phyloP scores from a whole-genome alignment of 2,797 vertebrate genomes.

The Gobio occitaniae region DNA sequence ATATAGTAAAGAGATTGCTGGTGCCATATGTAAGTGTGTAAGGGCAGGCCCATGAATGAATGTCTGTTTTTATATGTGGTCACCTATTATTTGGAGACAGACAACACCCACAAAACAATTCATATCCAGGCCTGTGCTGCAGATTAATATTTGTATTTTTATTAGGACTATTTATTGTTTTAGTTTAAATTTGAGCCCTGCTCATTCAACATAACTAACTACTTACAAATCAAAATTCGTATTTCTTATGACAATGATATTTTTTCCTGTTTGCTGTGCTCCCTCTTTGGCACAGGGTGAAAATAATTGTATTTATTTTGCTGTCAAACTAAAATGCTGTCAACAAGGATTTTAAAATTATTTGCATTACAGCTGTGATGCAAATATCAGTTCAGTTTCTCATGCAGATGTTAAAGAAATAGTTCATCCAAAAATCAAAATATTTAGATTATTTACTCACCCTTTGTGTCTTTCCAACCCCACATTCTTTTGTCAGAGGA shows the following conservation, averaged over 20 bases:
- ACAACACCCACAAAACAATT: background rate
- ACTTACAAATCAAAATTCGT: slow-evolving; percentile 17
- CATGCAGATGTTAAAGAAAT: background rate
- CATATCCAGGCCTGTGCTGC: slow-evolving; percentile 70
- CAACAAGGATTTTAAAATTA: slow-evolving; percentile 43
- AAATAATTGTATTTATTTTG: slow-evolving; percentile 53
- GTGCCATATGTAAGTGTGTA: slow-evolving; percentile 85
- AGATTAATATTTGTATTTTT: slow-evolving; percentile 72
- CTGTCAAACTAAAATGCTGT: slow-evolving; percentile 35
- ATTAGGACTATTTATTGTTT: slow-evolving; percentile 81
- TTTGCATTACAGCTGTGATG: slow-evolving; percentile 28
- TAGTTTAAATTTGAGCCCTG: slow-evolving; percentile 72
- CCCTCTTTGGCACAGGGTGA: background rate
- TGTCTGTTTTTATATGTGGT: slow-evolving; percentile 43
- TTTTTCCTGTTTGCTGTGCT: slow-evolving; percentile 12
- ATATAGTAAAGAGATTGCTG: slow-evolving; percentile 76
- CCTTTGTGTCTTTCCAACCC: background rate
- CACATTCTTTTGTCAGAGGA: background rate
- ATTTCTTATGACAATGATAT: background rate
- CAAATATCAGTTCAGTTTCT: background rate
- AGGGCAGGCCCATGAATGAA: slow-evolving; percentile 67
- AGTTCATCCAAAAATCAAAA: background rate
- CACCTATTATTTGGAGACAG: slow-evolving; percentile 47
- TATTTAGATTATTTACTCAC: slow-evolving; percentile 17
- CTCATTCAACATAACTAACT: slow-evolving; percentile 73